phyloP scores from a whole-genome alignment of 2,888 invertebrate species.

The Arge pagana region DNA sequence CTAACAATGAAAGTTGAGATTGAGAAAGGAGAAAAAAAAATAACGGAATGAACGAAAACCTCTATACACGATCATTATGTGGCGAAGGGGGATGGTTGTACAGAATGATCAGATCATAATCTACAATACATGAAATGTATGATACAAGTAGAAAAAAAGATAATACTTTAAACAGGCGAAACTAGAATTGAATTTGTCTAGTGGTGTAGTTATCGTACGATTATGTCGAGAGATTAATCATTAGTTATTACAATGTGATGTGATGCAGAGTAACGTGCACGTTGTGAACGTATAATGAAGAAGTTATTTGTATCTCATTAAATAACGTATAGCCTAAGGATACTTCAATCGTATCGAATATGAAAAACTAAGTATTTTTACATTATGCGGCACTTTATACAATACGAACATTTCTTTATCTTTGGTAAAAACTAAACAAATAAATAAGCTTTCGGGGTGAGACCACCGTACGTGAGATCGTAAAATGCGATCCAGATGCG shows the following conservation, averaged over 20 bases:
- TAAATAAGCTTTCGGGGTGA: slow-evolving; percentile 6
- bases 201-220: neutral
- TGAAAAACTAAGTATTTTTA: neutral
- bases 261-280: neutral
- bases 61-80: slow-evolving; percentile 50
- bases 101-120: slow-evolving; percentile 36
- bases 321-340: neutral
- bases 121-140: slow-evolving; percentile 43
- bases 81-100: slow-evolving; percentile 30
- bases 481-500: too few species aligned
- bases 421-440: slow-evolving; percentile 14
- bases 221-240: neutral
- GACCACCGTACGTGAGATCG: neutral
- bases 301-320: neutral
- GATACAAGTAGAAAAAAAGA: slow-evolving; percentile 52
- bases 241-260: neutral
- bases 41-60: slow-evolving; percentile 20
- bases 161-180: slow-evolving; percentile 53
- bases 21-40: slow-evolving; percentile 27
- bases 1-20: slow-evolving; percentile 32
- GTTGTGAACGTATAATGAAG: neutral
- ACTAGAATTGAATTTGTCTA: slow-evolving; percentile 36
- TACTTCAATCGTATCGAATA: neutral
- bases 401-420: slow-evolving; percentile 18
- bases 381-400: slow-evolving; percentile 17